Evolutionary conservation across 2,888 invertebrate genomes (phyloP).

Genomic region (Amaurobius ferox): DNA sequence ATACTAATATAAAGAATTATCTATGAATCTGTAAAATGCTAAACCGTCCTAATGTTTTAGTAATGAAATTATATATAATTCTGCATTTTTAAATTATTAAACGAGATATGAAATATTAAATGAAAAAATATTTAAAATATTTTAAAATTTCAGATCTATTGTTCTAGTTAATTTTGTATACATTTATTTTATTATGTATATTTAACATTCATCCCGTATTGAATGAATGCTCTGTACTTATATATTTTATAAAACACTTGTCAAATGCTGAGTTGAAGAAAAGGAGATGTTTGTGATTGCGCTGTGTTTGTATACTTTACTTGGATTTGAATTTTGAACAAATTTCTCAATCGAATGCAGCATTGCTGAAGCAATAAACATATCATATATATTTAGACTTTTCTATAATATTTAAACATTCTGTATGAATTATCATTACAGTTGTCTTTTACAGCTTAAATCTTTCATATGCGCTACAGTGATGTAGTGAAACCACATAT

Average conservation of each 20-base stretch:
- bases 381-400: slow-evolving; percentile 26
- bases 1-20: too few species aligned
- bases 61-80: too few species aligned
- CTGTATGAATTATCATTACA: slow-evolving; percentile 29
- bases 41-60: too few species aligned
- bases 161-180: background rate
- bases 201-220: background rate
- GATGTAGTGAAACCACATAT: slow-evolving; percentile 18
- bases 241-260: slow-evolving; percentile 7
- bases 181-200: background rate
- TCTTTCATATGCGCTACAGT: slow-evolving; percentile 16
- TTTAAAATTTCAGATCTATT: too few species aligned
- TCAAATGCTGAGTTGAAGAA: slow-evolving; percentile 13
- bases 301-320: slow-evolving; percentile 7
- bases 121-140: too few species aligned
- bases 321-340: slow-evolving; percentile 22
- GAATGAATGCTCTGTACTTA: background rate
- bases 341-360: slow-evolving; percentile 9
- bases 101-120: too few species aligned
- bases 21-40: too few species aligned
- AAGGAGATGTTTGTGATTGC: slow-evolving; percentile 19
- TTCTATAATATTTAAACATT: slow-evolving; percentile 28
- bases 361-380: slow-evolving; percentile 37
- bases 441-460: slow-evolving; percentile 34
- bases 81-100: too few species aligned